Conservation (phyloP, 2,888 invertebrate genomes). For the Pachydiplax longipennis region DNA sequence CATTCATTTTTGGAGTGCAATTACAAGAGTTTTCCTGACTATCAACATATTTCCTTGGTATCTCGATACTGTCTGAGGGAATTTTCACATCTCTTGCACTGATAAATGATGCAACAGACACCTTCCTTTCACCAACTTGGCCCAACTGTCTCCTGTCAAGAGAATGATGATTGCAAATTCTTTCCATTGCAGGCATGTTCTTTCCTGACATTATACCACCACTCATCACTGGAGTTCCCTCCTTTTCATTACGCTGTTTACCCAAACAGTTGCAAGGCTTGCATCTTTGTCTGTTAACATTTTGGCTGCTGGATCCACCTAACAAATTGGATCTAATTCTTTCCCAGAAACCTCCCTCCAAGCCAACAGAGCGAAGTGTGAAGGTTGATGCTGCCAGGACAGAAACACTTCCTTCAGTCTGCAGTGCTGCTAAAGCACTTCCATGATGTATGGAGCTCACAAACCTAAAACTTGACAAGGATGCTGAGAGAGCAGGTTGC, state of each 20-base stretch:
- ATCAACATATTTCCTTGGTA: conserved; percentile 2
- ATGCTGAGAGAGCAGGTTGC: conserved; percentile 72
- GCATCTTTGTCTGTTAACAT: not conserved
- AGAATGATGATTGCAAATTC: conserved; percentile 14
- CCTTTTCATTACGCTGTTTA: not conserved
- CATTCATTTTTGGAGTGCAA: conserved; percentile 15
- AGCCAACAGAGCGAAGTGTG: conserved; percentile 61
- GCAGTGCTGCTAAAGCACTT: conserved; percentile 76
- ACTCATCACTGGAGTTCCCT: not conserved
- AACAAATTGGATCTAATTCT: conserved; percentile 19
- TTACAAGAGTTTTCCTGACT: not conserved
- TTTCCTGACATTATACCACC: not conserved
- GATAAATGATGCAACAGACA: conserved; percentile 30
- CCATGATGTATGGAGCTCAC: conserved; percentile 87
- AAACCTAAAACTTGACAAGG: conserved; percentile 83
- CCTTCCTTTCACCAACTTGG: not conserved
- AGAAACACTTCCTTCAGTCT: conserved; percentile 63
- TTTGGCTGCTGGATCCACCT: not conserved
- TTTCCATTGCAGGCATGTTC: conserved; percentile 12
- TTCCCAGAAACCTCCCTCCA: conserved; percentile 19
- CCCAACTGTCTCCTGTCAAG: not conserved
- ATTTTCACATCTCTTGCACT: conserved; percentile 24
- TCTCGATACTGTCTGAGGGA: not conserved
- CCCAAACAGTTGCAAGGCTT: conserved; percentile 10
- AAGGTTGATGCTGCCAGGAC: conserved; percentile 74